Conservation (phyloP, 2,113 vertebrate species). For the Eclectus roratus region DNA sequence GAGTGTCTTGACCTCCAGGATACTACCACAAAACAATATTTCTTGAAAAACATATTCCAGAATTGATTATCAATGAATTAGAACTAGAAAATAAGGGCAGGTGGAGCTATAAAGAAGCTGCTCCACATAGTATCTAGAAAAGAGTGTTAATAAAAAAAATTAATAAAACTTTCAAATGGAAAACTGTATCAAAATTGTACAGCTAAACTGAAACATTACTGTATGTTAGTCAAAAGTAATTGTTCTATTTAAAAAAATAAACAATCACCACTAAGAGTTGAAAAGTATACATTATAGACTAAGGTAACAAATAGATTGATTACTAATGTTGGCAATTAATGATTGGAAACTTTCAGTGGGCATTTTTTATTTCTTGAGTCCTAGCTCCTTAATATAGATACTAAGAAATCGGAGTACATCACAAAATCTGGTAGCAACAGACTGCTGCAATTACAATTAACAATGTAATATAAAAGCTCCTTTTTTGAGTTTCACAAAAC, state of each 20-base stretch:
- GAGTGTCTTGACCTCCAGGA: not conserved
- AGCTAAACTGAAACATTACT: not conserved
- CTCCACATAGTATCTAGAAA: not conserved
- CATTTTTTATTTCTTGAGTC: not conserved
- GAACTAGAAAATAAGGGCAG: not conserved
- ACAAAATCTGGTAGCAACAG: not conserved
- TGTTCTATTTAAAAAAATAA: not conserved
- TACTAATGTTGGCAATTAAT: not conserved
- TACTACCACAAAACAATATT: not conserved
- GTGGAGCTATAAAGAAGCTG: not conserved
- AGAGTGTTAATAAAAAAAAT: not conserved
- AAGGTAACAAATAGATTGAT: not conserved
- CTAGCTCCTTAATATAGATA: not conserved
- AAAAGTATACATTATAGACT: not conserved
- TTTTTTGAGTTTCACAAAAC: not conserved
- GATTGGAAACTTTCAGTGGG: not conserved
- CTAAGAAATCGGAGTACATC: not conserved
- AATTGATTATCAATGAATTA: not conserved
- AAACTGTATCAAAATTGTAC: not conserved
- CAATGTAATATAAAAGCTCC: not conserved
- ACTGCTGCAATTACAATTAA: not conserved
- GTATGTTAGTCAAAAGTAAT: not conserved
- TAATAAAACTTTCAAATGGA: not conserved
- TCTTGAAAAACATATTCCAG: not conserved
- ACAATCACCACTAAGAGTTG: not conserved